These are phyloP conservation scores for Oryzias sinensis DNA, from an alignment of 2,797 vertebrate species.

Conservation along the genomic window DNA sequence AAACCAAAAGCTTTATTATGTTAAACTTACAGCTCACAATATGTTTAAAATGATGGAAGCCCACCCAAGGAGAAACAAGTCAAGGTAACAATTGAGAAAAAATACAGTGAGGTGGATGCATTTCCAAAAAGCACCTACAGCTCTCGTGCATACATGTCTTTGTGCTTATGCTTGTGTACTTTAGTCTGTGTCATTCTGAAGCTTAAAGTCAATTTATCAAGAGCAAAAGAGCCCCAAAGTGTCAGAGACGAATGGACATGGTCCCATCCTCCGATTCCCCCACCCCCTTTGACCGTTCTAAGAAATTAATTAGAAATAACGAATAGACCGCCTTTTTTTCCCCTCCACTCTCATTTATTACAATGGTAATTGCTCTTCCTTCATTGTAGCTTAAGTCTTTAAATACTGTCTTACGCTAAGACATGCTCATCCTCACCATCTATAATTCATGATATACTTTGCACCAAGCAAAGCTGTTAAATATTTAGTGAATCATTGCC, in stretches of 20 bases:
- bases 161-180: slow-evolving; percentile 4
- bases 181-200: slow-evolving; percentile 49
- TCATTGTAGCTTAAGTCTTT: slow-evolving; percentile 86
- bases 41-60: too few relatives aligned
- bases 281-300: slow-evolving; percentile 67
- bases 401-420: slow-evolving; percentile 83
- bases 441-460: slow-evolving; percentile 88
- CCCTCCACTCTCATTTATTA: slow-evolving; percentile 80
- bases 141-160: not conserved
- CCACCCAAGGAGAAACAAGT: too few relatives aligned
- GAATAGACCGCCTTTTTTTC: slow-evolving; percentile 69
- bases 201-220: slow-evolving; percentile 74
- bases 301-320: slow-evolving; percentile 85
- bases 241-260: slow-evolving; percentile 77
- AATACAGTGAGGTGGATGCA: too few relatives aligned
- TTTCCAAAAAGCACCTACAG: too few relatives aligned
- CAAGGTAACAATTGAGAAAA: too few relatives aligned
- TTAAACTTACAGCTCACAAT: too few relatives aligned
- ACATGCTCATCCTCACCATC: slow-evolving; percentile 79
- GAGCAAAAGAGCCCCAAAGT: slow-evolving; percentile 76
- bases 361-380: slow-evolving; percentile 83
- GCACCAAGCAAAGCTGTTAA: slow-evolving; percentile 86
- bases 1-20: too few relatives aligned
- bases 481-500: slow-evolving; percentile 86
- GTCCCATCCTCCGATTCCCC: slow-evolving; percentile 45